Conservation (phyloP, 2,797 vertebrate genomes). For the Antrozous pallidus region DNA sequence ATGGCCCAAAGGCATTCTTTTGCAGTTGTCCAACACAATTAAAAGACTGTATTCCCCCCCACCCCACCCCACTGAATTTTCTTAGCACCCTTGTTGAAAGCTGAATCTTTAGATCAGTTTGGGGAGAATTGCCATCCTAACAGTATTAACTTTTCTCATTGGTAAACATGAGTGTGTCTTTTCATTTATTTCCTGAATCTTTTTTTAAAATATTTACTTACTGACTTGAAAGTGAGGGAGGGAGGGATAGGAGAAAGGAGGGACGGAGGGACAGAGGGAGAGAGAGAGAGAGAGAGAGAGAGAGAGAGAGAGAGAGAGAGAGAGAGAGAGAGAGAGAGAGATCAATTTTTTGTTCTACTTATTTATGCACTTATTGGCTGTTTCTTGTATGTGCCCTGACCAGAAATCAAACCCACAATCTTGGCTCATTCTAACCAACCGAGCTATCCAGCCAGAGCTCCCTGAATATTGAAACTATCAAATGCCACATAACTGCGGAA, state of each 20-base stretch:
- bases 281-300: too few species aligned
- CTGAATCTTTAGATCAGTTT: neutral
- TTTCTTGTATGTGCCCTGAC: neutral
- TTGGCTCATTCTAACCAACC: neutral
- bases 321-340: neutral
- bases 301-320: rapidly evolving
- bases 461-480: neutral
- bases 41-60: neutral
- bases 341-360: neutral
- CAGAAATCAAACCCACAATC: neutral
- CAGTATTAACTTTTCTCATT: neutral
- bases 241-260: neutral
- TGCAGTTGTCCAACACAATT: neutral
- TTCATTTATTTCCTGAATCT: neutral
- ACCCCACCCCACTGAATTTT: neutral
- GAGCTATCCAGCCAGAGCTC: neutral
- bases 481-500: neutral
- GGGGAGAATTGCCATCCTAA: neutral
- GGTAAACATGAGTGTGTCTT: neutral
- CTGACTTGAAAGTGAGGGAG: neutral
- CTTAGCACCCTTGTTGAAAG: neutral
- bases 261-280: too few species aligned
- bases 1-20: too few species aligned
- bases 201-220: neutral
- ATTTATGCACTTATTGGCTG: neutral